Evolutionary conservation across 92 coral and sea anemone genomes (phyloP), one percentile per base, ranked within the genome.

Genomic region (Epizoanthus ramosus): DNA sequence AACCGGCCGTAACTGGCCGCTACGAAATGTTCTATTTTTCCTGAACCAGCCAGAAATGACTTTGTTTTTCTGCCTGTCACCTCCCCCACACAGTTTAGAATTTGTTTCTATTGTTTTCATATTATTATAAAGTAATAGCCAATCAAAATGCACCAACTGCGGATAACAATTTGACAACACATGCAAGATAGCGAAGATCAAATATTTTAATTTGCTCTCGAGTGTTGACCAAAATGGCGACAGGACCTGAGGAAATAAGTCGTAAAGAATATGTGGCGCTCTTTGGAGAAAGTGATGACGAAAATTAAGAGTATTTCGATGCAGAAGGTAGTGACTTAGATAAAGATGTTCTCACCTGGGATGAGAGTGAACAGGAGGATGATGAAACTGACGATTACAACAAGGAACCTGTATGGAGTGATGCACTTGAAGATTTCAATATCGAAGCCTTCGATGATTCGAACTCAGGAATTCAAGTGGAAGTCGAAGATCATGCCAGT

Each of bases 131-230:
- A 8, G 25, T 22, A 61, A 19, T n/a, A 61, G 31, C 67, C 67
- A 61, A 61, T 61, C 67, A 61, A 61, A 61, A 61, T 61, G 67
- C 67, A 61, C 31, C 67, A 61, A 61, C 35, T 61, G 67, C 35
- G 10, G 16, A 61, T 61, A 61, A 61, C 53, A 47, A 6, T 47
- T 47, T 47, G 12, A 7, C 12, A 47, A 47, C 53, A 7, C 53
- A 2, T 47, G 67, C 33, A 13, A 21, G 8, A 19, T 61, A 61
- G 67, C 12, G 2, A 19, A 9, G 31, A 8, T 61, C 15, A 33
- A 61, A 61, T 61, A 47, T 61, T 61, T 61, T 31, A 61, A 31
- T 61, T 61, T 10, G 21, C 4, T 18, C 67, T 61, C 10, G 67
- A 18, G 67, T 61, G 67, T 61, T 21, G 31, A 61, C 28, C 28